These are phyloP conservation scores for Cylindroiulus punctatus DNA, from an alignment of 2,888 invertebrate genomes.

Conservation along the genomic window DNA sequence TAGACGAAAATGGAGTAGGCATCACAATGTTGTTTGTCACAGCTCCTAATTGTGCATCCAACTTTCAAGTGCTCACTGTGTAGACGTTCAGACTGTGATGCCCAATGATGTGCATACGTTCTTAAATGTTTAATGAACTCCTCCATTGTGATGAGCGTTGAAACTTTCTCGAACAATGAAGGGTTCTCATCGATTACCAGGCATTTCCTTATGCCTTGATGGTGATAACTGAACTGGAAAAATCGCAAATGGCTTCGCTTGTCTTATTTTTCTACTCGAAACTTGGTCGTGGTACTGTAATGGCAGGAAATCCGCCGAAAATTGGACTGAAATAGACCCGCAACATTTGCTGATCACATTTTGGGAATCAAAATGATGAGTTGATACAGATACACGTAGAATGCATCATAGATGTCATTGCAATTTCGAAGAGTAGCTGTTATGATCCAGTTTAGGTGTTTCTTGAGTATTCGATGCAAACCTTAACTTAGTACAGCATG, in stretches of 20 bases:
- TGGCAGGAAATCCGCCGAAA: constrained; percentile 33
- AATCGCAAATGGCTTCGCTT: not conserved
- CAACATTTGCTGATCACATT: not conserved
- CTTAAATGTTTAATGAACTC: not conserved
- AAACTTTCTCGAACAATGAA: not conserved
- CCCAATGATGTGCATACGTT: not conserved
- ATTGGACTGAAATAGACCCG: not conserved
- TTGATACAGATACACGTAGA: not conserved
- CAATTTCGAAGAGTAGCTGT: too few species aligned
- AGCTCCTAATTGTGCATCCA: too few species aligned
- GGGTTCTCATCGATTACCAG: constrained; percentile 6
- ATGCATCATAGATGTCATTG: not conserved
- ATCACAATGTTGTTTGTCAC: too few species aligned
- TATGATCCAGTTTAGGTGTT: too few species aligned
- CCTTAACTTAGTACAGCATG: too few species aligned
- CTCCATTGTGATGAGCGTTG: not conserved
- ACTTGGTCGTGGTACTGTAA: not conserved
- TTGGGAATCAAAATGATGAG: not conserved
- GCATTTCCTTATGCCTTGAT: not conserved
- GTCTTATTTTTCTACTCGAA: not conserved
- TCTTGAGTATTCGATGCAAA: too few species aligned
- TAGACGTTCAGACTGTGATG: too few species aligned
- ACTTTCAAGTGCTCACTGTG: too few species aligned
- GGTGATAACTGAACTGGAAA: not conserved
- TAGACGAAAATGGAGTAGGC: too few species aligned